Evolutionary conservation across 2,113 vertebrate genomes (phyloP), one percentile per base, ranked within the genome.

Genomic region (Nycticebus coucang): DNA sequence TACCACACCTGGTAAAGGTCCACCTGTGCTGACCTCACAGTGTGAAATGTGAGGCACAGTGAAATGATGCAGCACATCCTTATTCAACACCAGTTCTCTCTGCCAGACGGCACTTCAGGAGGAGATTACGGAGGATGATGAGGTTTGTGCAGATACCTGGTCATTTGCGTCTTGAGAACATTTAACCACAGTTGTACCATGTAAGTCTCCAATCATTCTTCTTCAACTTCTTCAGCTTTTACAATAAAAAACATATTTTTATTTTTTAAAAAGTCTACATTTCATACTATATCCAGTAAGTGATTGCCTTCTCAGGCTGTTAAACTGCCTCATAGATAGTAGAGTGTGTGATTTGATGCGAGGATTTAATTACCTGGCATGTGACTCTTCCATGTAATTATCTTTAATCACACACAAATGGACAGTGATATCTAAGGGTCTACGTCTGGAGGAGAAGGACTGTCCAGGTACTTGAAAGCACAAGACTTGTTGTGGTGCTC

Each of bases 221-320:
- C 62, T 78, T 84, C 89, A 93, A 88, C 71, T 87, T 97, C 21
- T 11, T 85, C 26, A 79, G 59, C 30, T 91, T 93, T 95, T 53
- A 50, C 53, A 80, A 83, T 94, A 59, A 77, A 92, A 14, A 8
- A 77, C 24, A 87, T 81, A 13, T 57, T 88, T 87, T 96, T n/a
- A 75, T 37, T 37, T 90, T 62, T 72, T 22, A 50, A 80, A 87
- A 83, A 66, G 81, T 80, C 18, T 64, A 35, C 72, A 62, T 91
- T 92, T 91, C 95, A 72, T 93, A 95, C 53, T 64, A 55, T 79
- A 17, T 94, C 87, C 33, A 26, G 0, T 93, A 60, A 53, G 15
- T 75, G 28, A 72, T 21, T 45, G 11, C 26, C 78, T 74, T 41
- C 50, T 88, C 37, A n/a, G 68, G 53, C 57, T 81, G 22, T 33